phyloP scores from a whole-genome alignment of 30 jellyfish, hydroid and myxozoan species.

The Chrysaora quinquecirrha region DNA sequence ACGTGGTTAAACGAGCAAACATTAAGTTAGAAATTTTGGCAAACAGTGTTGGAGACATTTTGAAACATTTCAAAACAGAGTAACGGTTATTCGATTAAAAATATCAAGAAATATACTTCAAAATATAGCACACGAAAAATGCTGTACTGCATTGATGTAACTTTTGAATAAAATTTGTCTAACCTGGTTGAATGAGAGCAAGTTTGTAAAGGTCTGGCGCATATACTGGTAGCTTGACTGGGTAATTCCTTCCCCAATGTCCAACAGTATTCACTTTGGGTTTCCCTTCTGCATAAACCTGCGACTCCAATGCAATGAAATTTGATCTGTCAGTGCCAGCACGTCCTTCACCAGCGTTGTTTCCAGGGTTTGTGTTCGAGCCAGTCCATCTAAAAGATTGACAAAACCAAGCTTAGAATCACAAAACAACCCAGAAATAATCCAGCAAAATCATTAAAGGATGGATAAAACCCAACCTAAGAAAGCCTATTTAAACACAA shows the following conservation, averaged over 20 bases:
- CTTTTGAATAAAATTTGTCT: neutral
- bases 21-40: neutral
- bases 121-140: too few relatives aligned
- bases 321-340: conserved; percentile 77
- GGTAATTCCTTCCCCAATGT: conserved; percentile 65
- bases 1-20: too few relatives aligned
- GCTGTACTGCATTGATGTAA: too few relatives aligned
- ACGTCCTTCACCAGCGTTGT: conserved; percentile 73
- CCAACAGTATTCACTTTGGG: conserved; percentile 41
- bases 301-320: conserved; percentile 20
- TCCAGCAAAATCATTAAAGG: too few relatives aligned
- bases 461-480: too few relatives aligned
- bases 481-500: too few relatives aligned
- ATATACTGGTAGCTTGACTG: conserved; percentile 27
- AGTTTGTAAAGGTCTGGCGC: conserved; percentile 7
- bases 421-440: too few relatives aligned
- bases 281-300: conserved; percentile 50
- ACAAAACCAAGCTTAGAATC: too few relatives aligned
- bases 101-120: neutral
- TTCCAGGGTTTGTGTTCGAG: conserved; percentile 58
- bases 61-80: neutral
- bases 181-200: conserved; percentile 65
- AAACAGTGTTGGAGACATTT: neutral
- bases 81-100: neutral
- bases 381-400: conserved; percentile 64